These are phyloP conservation scores for Pantherophis guttatus DNA, from an alignment of 2,113 vertebrate species.

Conservation along the genomic window DNA sequence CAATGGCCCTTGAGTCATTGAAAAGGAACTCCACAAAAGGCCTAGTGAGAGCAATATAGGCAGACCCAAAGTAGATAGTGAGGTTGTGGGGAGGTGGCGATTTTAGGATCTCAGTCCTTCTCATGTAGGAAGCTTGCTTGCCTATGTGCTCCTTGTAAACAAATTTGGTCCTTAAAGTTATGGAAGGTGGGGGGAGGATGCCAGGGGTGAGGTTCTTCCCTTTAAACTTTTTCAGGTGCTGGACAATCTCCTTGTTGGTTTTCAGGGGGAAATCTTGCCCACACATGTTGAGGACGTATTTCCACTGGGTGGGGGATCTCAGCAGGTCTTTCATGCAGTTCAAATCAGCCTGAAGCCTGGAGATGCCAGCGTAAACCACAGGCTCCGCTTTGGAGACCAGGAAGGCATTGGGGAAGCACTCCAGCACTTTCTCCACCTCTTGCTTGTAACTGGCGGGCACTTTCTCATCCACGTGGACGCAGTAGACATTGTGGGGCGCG, in stretches of 20 bases:
- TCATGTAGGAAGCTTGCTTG: conserved; percentile 24
- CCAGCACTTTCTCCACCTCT: conserved; percentile 31
- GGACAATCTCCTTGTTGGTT: conserved; percentile 67
- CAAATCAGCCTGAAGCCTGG: conserved; percentile 68
- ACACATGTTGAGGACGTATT: conserved; percentile 66
- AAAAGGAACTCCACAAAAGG: conserved; percentile 65
- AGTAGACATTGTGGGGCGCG: conserved; percentile 70
- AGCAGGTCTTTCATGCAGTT: conserved; percentile 65
- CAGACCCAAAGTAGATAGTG: conserved; percentile 70
- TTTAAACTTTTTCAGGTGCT: conserved; percentile 55
- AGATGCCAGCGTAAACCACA: conserved; percentile 67
- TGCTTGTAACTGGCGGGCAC: conserved; percentile 22
- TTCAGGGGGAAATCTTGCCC: conserved; percentile 72
- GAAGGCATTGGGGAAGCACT: conserved; percentile 68
- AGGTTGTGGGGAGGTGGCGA: conserved; percentile 62
- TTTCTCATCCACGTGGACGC: conserved; percentile 69
- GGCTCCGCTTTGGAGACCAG: conserved; percentile 51
- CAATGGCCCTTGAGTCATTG: conserved; percentile 56
- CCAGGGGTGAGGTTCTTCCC: conserved; percentile 71
- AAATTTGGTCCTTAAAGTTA: conserved; percentile 44
- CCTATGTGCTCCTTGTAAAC: conserved; percentile 42
- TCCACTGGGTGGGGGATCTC: conserved; percentile 42
- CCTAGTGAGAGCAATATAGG: conserved; percentile 67
- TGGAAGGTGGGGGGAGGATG: conserved; percentile 50
- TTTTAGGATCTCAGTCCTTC: conserved; percentile 43